Conservation (phyloP, 2,113 vertebrate species). For the Furnarius figulus region DNA sequence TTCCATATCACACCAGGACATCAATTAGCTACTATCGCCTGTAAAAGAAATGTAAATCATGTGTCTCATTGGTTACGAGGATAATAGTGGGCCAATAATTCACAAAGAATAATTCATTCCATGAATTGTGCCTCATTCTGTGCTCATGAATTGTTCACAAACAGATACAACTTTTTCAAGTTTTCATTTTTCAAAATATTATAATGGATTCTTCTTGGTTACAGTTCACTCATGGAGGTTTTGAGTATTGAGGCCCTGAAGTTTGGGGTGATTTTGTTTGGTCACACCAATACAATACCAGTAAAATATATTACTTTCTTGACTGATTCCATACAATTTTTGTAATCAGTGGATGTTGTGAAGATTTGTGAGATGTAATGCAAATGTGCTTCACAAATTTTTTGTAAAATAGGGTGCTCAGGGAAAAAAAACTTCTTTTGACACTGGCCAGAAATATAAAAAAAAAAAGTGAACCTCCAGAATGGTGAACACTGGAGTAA, state of each 20-base stretch:
- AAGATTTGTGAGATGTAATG: neutral
- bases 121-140: conserved; percentile 32
- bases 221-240: neutral
- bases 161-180: conserved; percentile 40
- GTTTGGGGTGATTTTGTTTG: neutral
- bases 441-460: neutral
- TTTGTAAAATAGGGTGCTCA: neutral
- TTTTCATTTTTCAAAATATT: conserved; percentile 22
- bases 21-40: conserved; percentile 59
- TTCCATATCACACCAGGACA: conserved; percentile 70
- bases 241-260: neutral
- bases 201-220: neutral
- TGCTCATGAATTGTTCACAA: conserved; percentile 39
- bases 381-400: neutral
- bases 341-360: neutral
- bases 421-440: neutral
- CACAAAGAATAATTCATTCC: conserved; percentile 65
- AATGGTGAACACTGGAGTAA: neutral
- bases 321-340: neutral
- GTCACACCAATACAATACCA: neutral
- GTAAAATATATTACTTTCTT: neutral
- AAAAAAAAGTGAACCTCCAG: neutral
- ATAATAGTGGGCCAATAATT: conserved; percentile 59
- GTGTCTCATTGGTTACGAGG: conserved; percentile 55
- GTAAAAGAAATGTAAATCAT: conserved; percentile 69